Evolutionary conservation across 2,888 invertebrate species (phyloP).

Genomic region (Beris morrisii): DNA sequence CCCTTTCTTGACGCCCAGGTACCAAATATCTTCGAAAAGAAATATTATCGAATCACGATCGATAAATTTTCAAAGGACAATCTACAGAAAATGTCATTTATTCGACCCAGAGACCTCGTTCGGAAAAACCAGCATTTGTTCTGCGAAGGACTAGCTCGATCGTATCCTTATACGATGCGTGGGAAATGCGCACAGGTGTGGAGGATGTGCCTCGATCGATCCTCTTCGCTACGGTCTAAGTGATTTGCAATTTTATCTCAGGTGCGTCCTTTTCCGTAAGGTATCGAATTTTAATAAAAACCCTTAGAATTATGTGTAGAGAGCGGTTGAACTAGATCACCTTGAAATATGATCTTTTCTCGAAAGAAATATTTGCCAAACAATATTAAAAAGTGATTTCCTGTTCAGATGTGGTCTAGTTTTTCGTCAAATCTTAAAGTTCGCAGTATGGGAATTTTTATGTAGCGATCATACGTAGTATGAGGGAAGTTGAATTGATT

Average conservation of each 20-base stretch:
- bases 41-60: constrained; percentile 22
- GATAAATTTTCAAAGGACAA: constrained; percentile 9
- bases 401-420: constrained; percentile 13
- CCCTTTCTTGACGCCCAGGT: constrained; percentile 19
- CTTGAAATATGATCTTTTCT: constrained; percentile 27
- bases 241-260: constrained; percentile 30
- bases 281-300: constrained; percentile 19
- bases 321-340: constrained; percentile 14
- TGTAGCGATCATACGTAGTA: too few species aligned
- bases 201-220: constrained; percentile 3
- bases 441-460: neutral
- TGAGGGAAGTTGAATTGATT: too few species aligned
- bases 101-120: too few species aligned
- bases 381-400: constrained; percentile 28
- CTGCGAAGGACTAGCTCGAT: neutral
- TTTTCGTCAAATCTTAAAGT: constrained; percentile 5
- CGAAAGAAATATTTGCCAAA: constrained; percentile 13
- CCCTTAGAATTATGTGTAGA: neutral
- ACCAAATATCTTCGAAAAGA: constrained; percentile 13
- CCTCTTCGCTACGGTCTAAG: constrained; percentile 5
- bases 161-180: constrained; percentile 8
- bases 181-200: constrained; percentile 30
- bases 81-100: too few species aligned
- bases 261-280: constrained; percentile 21
- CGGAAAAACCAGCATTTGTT: too few species aligned